Evolutionary conservation across 2,888 invertebrate species (phyloP), one percentile per base, ranked within the genome.

Genomic region (Camponotus fellah): DNA sequence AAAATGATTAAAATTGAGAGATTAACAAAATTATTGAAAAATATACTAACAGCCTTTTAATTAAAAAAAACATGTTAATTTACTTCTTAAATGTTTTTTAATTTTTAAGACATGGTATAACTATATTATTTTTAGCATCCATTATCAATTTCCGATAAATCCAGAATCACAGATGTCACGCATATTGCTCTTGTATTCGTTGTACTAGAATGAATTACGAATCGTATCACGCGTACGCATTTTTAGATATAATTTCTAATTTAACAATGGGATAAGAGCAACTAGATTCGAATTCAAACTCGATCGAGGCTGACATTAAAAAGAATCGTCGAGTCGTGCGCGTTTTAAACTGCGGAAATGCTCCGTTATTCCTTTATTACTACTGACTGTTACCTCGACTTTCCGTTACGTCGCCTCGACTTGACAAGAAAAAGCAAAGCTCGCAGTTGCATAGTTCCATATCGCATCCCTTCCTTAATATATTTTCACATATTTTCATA

Each of bases 331-430:
- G 72, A 56, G 79, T 60, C 79, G 79, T 60, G 77, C 77, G 69
- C 56, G 74, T 79, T 72, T 79, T 60, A 72, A 79, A 60, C 21
- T 79, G 79, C 79, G 79, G 74, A 79, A 79, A 79, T 72, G 74
- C 79, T 72, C 79, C 79, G 79, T 79, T 79, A 72, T 72, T 79
- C 60, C 79, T 79, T 79, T 79, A 79, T 79, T 79, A 79, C 60
- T 60, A 72, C 79, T 46, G 79, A 60, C 79, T 77, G 71, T 62
- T 72, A 72, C 72, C 72, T n/a, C 49, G 46, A 72, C 79, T 79
- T 79, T 72, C 74, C 79, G 79, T 79, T 79, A 79, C 74, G 79
- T 58, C 71, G 72, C 60, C 74, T 60, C 46, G 72, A 37, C 79
- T 60, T 60, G 60, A 1, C 74, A 26, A 79, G 79, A 79, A 79